Base-by-base conservation (phyloP, 2,888 invertebrate species). In the Gibbula magus region DNA sequence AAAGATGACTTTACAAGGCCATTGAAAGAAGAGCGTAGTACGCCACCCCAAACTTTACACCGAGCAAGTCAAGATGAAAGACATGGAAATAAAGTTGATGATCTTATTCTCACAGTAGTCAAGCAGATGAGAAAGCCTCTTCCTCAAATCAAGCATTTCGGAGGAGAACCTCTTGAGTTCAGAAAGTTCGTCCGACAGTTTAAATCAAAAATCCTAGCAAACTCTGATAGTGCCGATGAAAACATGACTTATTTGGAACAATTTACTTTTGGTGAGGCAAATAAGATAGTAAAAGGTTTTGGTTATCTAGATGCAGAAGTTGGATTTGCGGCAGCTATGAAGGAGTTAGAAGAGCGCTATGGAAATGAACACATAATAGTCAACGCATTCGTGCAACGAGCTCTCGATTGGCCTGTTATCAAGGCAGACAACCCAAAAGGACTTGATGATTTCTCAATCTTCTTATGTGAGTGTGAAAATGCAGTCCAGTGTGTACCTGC, bases 101-200 rank as follows among this genome's bases (percentile, higher is more conserved):
- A 45, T 45, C 45, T 45, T 13, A 45, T 45, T 13, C 45, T 45
- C 10, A 45, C 56, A 56, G 25, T 56, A 25, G 20, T 77, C n/a
- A 16, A 20, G 3, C 75, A 75, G 1, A 35, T 84, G 20, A 75
- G 77, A 66, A 82, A 79, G 39, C 81, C 83, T 0, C 51, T 66
- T 20, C 18, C 78, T 2, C 83, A 84, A 25, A 73, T 84, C 25
- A 79, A 56, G 45, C 79, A 81, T 32, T 84, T 84, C 73, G 39
- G 54, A 61, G 83, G 84, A 22, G 70, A 83, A 32, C 82, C 82
- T 0, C 54, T 83, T 10, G 56, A 81, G 20, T 81, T 78, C 70
- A 53, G 22, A 18, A 78, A 25, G 29, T 81, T 81, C 39, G 78
- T 81, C 4, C 32, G 79, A 51, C 75, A 79, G 25, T 79, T 81